phyloP scores from a whole-genome alignment of 2,113 vertebrate species.

The Cinclus mexicanus region DNA sequence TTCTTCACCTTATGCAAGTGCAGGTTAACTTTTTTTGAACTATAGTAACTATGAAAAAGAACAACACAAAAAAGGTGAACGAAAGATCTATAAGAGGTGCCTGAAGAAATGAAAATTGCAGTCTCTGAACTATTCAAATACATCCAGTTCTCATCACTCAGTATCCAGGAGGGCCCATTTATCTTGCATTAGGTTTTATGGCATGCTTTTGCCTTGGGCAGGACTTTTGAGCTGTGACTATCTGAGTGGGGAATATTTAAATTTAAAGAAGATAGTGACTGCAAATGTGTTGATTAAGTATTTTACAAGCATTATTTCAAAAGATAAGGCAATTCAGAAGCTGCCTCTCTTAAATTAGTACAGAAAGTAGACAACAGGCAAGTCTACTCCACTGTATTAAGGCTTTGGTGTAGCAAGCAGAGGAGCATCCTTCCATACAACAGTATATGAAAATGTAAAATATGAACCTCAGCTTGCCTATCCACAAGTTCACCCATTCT shows the following conservation, averaged over 20 bases:
- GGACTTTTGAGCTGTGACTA: conserved; percentile 14
- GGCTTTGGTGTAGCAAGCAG: background rate
- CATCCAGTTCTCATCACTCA: background rate
- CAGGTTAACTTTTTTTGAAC: background rate
- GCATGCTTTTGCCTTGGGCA: conserved; percentile 5
- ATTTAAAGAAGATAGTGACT: background rate
- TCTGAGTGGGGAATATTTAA: background rate
- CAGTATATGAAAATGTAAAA: background rate
- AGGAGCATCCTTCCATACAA: background rate
- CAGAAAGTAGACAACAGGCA: background rate
- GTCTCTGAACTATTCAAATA: background rate
- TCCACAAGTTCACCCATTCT: background rate
- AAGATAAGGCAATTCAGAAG: background rate
- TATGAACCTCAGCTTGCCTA: background rate
- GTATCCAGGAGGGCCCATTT: conserved; percentile 16
- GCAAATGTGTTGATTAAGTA: background rate
- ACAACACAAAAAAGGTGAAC: background rate
- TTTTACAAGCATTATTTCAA: background rate
- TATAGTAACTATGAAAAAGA: background rate
- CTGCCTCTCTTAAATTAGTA: background rate
- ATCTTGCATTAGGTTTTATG: conserved; percentile 13
- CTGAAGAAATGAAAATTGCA: background rate
- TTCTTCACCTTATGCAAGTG: background rate
- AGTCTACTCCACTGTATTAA: background rate
- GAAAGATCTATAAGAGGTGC: background rate